Conservation (phyloP, 2,797 vertebrate genomes). For the Poeciliopsis paucimaculata region DNA sequence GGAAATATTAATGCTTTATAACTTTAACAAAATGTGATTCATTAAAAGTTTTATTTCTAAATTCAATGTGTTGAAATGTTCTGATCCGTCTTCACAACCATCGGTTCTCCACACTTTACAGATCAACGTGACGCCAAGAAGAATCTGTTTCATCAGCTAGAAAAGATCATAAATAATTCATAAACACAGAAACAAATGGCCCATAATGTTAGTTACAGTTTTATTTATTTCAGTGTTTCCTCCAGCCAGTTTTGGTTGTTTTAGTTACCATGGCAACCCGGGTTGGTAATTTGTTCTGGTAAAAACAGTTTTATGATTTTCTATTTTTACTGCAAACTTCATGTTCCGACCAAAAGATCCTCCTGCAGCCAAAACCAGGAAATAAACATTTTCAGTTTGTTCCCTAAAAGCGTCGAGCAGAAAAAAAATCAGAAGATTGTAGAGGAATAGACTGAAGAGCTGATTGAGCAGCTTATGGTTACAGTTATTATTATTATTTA, state of each 20-base stretch:
- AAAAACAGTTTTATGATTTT: background rate
- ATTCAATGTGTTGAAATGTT: background rate
- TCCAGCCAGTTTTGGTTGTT: too few relatives aligned
- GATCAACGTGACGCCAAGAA: too few relatives aligned
- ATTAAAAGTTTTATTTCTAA: background rate
- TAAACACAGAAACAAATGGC: too few relatives aligned
- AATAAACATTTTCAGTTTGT: background rate
- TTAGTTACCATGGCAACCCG: too few relatives aligned
- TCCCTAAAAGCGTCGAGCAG: background rate
- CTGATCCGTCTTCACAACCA: background rate
- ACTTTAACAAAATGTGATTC: background rate
- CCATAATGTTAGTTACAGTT: too few relatives aligned
- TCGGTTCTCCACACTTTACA: background rate
- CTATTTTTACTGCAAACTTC: background rate
- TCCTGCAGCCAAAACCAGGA: background rate
- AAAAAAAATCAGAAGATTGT: background rate
- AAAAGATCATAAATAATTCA: too few relatives aligned
- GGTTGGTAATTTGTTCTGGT: background rate
- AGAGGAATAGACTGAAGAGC: too few relatives aligned
- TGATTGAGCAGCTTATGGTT: too few relatives aligned
- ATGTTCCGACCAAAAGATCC: background rate
- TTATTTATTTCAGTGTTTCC: too few relatives aligned
- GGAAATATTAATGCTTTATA: background rate
- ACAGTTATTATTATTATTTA: too few relatives aligned
- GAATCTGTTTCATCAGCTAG: too few relatives aligned